phyloP scores from a whole-genome alignment of 2,888 invertebrate species.

The Stenolophus ochropezus region DNA sequence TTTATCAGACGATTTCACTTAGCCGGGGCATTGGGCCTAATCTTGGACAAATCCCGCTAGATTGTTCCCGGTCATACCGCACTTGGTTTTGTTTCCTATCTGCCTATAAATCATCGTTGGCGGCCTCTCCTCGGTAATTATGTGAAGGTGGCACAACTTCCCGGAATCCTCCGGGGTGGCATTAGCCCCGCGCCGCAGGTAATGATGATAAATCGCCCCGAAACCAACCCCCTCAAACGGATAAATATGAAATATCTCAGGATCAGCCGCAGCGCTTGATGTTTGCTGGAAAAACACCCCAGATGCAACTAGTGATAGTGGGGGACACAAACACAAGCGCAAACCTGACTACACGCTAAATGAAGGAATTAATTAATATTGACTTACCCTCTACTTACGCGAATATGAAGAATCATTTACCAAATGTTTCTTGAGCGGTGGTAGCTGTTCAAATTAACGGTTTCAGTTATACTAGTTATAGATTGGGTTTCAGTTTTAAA shows the following conservation, averaged over 20 bases:
- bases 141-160: constrained; percentile 55
- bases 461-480: too few relatives aligned
- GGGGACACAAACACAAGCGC: too few relatives aligned
- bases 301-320: constrained; percentile 28
- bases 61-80: not conserved
- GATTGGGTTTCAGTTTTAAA: too few relatives aligned
- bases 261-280: constrained; percentile 11
- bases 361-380: too few relatives aligned
- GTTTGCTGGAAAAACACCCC: constrained; percentile 5
- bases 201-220: constrained; percentile 56
- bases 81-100: constrained; percentile 48
- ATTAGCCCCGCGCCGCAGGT: constrained; percentile 43
- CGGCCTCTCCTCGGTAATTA: constrained; percentile 45
- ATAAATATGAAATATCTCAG: constrained; percentile 55
- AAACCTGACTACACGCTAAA: too few relatives aligned
- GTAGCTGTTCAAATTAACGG: too few relatives aligned
- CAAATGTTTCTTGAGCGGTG: too few relatives aligned
- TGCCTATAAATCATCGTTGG: constrained; percentile 54
- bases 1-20: not conserved
- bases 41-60: not conserved
- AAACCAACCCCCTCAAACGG: constrained; percentile 34
- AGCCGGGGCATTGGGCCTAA: not conserved
- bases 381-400: too few relatives aligned
- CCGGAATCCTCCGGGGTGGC: constrained; percentile 46
- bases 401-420: too few relatives aligned